Base-by-base conservation (phyloP, 2,888 invertebrate genomes). In the Drosophila sordidula region DNA sequence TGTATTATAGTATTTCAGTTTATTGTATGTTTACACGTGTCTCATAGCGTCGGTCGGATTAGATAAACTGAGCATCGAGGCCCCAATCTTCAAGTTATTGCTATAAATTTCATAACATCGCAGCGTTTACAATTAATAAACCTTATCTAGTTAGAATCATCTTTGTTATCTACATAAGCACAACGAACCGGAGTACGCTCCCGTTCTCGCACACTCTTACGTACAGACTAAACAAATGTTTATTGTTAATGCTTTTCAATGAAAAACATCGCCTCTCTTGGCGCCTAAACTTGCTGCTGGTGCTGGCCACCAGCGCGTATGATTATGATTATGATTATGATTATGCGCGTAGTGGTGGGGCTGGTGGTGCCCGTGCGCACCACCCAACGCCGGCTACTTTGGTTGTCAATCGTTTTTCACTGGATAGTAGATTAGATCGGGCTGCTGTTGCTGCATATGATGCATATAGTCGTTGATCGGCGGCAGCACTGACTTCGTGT, bases 401-500 rank as follows among this genome's bases (percentile, higher is more conserved):
- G 90, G 81, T 80, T 91, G 90, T 90, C 90, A 91, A 80, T 92
- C 92, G 68, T 92, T 92, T 75, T 92, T 92, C 83, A 91, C 92
- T 81, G 92, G 87, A 82, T 92, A 92, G 71, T 92, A 92, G 77
- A 91, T 90, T 61, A 91, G 87, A 77, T 92, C 91, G 56, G 91
- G 90, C 70, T 92, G 92, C 56, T 89, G 79, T 18, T 82, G 87
- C 46, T 90, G 90, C 79, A 90, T 90, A 78, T 91, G 91, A 78
- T 91, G 91, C 91, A 92, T 91, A 32, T 92, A 92, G 47, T 92
- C 92, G 65, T 90, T 90, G 55, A 92, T 90, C 16, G 92, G 92
- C 38, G 92, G 92, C 78, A 92, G 70, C 69, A 91, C 90, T 0
- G 90, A 89, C 73, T 91, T 91, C n/a, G 87, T 65, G 42, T 91